Conservation (phyloP, 2,888 invertebrate genomes). For the Chaitophorus viminalis region DNA sequence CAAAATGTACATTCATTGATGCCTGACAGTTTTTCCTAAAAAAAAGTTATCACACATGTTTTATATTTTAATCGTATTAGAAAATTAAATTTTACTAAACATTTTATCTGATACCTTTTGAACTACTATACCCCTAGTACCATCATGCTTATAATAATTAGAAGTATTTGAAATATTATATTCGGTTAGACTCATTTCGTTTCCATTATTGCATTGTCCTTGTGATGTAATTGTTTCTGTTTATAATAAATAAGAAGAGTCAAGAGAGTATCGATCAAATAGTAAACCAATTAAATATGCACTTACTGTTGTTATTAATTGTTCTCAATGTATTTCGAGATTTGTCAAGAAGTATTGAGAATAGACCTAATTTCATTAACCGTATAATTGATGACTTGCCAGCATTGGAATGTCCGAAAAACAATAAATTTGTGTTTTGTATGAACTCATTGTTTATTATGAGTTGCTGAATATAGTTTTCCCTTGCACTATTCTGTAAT, state of each 20-base stretch:
- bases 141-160: constrained; percentile 37
- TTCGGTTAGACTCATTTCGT: constrained; percentile 50
- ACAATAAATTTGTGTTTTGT: constrained; percentile 74
- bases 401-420: constrained; percentile 78
- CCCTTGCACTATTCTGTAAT: constrained; percentile 66
- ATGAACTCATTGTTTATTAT: constrained; percentile 72
- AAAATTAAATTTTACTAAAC: neutral
- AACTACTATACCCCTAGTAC: constrained; percentile 49
- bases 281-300: neutral
- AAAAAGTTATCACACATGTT: constrained; percentile 64
- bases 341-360: constrained; percentile 53
- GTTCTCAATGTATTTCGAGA: constrained; percentile 56
- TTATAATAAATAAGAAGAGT: neutral
- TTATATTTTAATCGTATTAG: neutral
- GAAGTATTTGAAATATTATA: constrained; percentile 49
- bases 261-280: neutral
- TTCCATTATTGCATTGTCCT: constrained; percentile 54
- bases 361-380: constrained; percentile 53
- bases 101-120: constrained; percentile 39
- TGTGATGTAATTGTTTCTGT: constrained; percentile 31
- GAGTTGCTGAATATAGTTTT: constrained; percentile 74
- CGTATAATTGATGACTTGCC: constrained; percentile 73
- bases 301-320: constrained; percentile 53
- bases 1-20: constrained; percentile 76
- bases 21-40: constrained; percentile 70